These are phyloP conservation scores for Nesogale talazaci DNA, from an alignment of 2,113 vertebrate species.

Conservation along the genomic window DNA sequence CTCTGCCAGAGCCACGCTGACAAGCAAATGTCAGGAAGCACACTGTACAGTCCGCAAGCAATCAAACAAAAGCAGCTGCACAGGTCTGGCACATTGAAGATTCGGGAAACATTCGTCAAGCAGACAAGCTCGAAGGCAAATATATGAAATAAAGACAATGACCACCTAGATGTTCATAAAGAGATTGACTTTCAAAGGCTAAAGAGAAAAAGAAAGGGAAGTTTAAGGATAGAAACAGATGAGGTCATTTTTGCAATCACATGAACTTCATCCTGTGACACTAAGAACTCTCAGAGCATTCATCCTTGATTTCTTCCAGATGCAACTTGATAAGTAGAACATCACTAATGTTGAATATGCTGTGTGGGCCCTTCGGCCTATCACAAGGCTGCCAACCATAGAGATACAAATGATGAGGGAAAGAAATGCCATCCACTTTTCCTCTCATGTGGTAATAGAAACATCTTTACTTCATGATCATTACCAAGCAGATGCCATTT, in stretches of 20 bases:
- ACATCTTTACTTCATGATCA: constrained; percentile 57
- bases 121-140: not conserved
- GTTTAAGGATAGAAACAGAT: not conserved
- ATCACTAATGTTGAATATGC: not conserved
- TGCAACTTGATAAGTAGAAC: constrained; percentile 38
- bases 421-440: constrained; percentile 41
- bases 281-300: not conserved
- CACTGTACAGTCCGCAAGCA: not conserved
- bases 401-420: constrained; percentile 41
- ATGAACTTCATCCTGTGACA: not conserved
- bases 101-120: not conserved
- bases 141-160: constrained; percentile 22
- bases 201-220: not conserved
- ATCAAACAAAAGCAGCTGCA: constrained; percentile 22
- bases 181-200: not conserved
- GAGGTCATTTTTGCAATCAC: not conserved
- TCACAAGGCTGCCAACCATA: constrained; percentile 61
- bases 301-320: not conserved
- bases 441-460: not conserved
- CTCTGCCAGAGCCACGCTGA: constrained; percentile 47
- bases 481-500: constrained; percentile 15
- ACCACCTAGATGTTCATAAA: not conserved
- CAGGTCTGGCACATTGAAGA: not conserved
- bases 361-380: constrained; percentile 63
- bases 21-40: constrained; percentile 54